Evolutionary conservation across 2,113 vertebrate genomes (phyloP), one percentile per base, ranked within the genome.

Genomic region (Eudyptes chrysolophus): DNA sequence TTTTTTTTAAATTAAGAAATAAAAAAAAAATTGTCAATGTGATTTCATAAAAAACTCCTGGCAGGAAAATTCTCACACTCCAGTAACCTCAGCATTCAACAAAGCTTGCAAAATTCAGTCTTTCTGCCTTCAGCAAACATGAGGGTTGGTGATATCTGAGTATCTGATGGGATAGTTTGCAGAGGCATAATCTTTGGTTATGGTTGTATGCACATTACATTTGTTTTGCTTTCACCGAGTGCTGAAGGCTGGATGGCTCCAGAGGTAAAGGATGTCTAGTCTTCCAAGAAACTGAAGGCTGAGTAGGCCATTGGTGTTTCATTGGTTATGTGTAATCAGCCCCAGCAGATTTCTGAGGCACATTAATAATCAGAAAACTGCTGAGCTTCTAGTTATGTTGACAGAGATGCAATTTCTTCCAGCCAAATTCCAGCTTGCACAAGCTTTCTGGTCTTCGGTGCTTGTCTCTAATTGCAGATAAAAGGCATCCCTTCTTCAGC

Each of bases 341-440:
- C 92, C 82, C 94, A 95, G 69, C 48, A 96, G 95, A 95, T 65
- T 97, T 97, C 89, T 94, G 96, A 97, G 89, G 84, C 90, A 89
- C 82, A 95, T 96, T 98, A 98, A 97, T 98, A 98, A 96, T 94
- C 74, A 90, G 80, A 81, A 96, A 96, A 96, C 61, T 85, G 74
- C 80, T 86, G 87, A 97, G 70, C 54, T 20, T 69, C 75, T 93
- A 29, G 55, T 92, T 95, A n/a, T 79, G 49, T 71, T 98, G 93
- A 97, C 83, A 97, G 88, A 97, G 42, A 90, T 52, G 57, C 66
- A 25, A 14, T 97, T 88, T 96, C 65, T 95, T 94, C 58, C 61
- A 97, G 84, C 24, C 87, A 96, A 96, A 95, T 92, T 91, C 36
- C 65, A 92, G 17, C 57, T 87, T 84, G 66, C 49, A 78, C 55